Evolutionary conservation across 2,113 vertebrate genomes (phyloP).

Genomic region (Oreochromis niloticus): DNA sequence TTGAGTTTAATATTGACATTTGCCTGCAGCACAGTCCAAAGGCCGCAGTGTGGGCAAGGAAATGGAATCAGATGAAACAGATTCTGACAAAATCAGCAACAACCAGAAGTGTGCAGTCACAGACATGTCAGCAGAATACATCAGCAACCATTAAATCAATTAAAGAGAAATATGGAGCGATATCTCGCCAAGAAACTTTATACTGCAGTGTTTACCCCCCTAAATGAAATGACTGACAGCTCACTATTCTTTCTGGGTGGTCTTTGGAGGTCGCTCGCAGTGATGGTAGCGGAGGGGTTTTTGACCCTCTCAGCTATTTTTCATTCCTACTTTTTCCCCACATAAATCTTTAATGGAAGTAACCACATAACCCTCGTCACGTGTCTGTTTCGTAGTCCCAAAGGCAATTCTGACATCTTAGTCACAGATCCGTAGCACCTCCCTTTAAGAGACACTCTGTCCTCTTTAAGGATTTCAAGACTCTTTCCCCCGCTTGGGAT

Average conservation of each 20-base stretch:
- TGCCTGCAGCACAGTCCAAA: neutral
- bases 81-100: neutral
- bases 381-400: conserved; percentile 10
- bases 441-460: conserved; percentile 17
- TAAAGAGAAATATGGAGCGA: neutral
- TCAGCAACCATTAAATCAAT: neutral
- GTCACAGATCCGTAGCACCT: neutral
- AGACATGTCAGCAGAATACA: neutral
- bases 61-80: neutral
- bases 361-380: conserved; percentile 14
- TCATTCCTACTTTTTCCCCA: conserved; percentile 17
- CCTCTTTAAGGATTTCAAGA: neutral
- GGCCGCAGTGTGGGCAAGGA: neutral
- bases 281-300: neutral
- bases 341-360: conserved; percentile 41
- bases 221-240: conserved; percentile 62
- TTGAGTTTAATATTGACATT: neutral
- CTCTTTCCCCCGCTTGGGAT: neutral
- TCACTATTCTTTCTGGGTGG: conserved; percentile 63
- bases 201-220: conserved; percentile 16
- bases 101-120: neutral
- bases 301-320: conserved; percentile 23
- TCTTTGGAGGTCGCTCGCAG: conserved; percentile 12
- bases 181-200: conserved; percentile 23
- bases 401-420: conserved; percentile 12